Percentiles rank a stretch among this genome's conserved stretches.
Evolutionary conservation across 2,113 vertebrate species (phyloP).

Genomic region (Pogonocichla stellata): DNA sequence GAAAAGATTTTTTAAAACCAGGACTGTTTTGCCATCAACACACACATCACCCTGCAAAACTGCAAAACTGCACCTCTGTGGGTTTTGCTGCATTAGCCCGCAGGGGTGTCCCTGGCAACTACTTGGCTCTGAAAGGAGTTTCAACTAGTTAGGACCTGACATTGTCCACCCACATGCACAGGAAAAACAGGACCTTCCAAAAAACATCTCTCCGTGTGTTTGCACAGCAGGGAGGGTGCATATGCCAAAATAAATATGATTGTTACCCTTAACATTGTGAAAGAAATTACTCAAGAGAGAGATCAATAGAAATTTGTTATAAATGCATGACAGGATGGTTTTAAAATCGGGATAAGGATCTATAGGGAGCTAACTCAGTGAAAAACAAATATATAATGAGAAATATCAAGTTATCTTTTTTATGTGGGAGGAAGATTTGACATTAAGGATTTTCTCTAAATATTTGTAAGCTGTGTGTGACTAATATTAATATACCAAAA

Average conservation of each 20-base stretch:
- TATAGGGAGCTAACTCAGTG: neutral
- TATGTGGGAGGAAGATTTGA: constrained; percentile 9
- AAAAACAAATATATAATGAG: constrained; percentile 43
- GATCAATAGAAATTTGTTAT: constrained; percentile 52
- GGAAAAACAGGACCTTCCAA: neutral
- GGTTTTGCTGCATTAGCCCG: neutral
- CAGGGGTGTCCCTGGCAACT: neutral
- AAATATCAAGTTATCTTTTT: constrained; percentile 39
- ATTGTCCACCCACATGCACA: neutral
- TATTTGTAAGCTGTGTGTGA: constrained; percentile 37
- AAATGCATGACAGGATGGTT: neutral
- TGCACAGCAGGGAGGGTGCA: neutral
- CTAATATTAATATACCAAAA: constrained; percentile 55
- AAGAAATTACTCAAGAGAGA: constrained; percentile 35
- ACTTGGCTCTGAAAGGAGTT: neutral
- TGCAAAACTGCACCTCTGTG: fast-evolving
- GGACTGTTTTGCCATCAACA: neutral
- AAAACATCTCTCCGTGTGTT: neutral
- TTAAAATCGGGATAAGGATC: constrained; percentile 43
- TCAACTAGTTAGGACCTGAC: neutral
- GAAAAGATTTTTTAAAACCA: neutral
- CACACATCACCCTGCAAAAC: neutral
- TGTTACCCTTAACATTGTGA: neutral
- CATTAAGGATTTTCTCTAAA: constrained; percentile 60
- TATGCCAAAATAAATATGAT: constrained; percentile 28